Conservation (phyloP, 1,140 invertebrate species). For the Melanaphis sacchari region DNA sequence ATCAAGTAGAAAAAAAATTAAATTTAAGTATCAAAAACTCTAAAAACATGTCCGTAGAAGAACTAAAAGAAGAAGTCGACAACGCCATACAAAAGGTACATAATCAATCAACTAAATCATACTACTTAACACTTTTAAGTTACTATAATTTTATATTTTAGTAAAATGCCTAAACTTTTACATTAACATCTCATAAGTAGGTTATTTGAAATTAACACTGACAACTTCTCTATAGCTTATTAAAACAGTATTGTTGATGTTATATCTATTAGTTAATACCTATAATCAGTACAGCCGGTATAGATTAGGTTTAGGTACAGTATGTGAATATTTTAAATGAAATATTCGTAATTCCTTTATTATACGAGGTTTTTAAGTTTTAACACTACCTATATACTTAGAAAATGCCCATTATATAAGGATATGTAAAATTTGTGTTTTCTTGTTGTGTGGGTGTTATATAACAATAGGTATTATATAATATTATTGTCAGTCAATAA, state of each 20-base stretch:
- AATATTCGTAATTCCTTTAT: neutral
- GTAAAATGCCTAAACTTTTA: neutral
- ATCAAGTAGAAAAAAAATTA: conserved; percentile 79
- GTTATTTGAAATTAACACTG: neutral
- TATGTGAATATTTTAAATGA: neutral
- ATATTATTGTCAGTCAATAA: neutral
- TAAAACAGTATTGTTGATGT: neutral
- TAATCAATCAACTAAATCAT: neutral
- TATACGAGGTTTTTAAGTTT: neutral
- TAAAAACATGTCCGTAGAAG: conserved; percentile 75
- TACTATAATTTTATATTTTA: neutral
- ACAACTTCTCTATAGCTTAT: neutral
- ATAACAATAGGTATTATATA: neutral
- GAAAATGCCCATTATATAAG: neutral
- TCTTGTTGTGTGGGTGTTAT: neutral
- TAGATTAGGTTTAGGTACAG: neutral
- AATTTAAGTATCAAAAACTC: conserved; percentile 80
- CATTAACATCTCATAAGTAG: neutral
- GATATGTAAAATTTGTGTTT: neutral
- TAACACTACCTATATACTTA: neutral
- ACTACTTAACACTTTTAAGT: neutral
- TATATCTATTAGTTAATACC: too few species aligned
- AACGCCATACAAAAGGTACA: conserved; percentile 74
- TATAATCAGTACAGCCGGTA: too few species aligned
- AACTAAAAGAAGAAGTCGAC: conserved; percentile 81